Evolutionary conservation across 2,797 vertebrate species (phyloP).

Genomic region (Tapera naevia): DNA sequence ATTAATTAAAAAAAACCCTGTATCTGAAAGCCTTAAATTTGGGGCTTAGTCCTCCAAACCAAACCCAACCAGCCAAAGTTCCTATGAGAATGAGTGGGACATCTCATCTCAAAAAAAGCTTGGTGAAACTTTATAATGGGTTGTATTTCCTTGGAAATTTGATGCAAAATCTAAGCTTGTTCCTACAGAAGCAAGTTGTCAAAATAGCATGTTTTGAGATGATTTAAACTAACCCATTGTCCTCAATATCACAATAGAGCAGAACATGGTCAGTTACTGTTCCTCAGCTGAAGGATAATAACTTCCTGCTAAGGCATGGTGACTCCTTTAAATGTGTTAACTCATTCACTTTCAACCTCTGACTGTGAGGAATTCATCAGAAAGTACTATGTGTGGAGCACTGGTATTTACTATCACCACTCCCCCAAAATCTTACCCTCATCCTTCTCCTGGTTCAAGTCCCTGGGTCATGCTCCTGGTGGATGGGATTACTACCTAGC

Average conservation of each 20-base stretch:
- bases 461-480: background rate
- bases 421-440: background rate
- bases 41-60: background rate
- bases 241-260: background rate
- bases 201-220: slow-evolving; percentile 1
- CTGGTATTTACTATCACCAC: background rate
- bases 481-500: accelerated
- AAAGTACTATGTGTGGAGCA: background rate
- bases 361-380: background rate
- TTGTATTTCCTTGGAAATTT: background rate
- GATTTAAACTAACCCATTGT: slow-evolving; percentile 49
- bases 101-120: background rate
- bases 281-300: slow-evolving; percentile 43
- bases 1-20: background rate
- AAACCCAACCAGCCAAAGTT: background rate
- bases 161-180: background rate
- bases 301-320: slow-evolving; percentile 34
- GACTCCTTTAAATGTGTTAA: slow-evolving; percentile 10
- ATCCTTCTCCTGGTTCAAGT: background rate
- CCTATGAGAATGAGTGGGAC: background rate
- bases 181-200: background rate
- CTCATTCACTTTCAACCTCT: slow-evolving; percentile 12
- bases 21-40: background rate
- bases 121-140: background rate
- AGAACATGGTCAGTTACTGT: slow-evolving; percentile 22